Conservation (phyloP, 1,140 invertebrate genomes). For the Druon quercuslanigerum region DNA sequence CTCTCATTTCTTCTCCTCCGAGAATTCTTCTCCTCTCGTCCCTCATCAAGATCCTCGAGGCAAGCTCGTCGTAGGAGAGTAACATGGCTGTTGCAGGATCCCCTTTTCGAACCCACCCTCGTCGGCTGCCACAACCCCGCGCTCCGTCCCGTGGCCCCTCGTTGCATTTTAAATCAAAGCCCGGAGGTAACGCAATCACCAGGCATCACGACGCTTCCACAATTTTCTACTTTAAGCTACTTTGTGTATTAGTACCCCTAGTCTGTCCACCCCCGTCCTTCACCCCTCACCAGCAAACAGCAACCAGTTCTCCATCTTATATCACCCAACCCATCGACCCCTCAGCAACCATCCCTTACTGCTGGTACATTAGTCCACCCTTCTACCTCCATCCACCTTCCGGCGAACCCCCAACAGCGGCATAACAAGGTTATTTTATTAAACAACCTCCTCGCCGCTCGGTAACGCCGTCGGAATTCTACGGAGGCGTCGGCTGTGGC, state of each 20-base stretch:
- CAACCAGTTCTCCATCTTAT: slow-evolving; percentile 34
- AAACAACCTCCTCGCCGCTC: slow-evolving; percentile 68
- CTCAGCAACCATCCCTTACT: slow-evolving; percentile 38
- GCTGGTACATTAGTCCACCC: slow-evolving; percentile 46
- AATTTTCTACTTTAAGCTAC: slow-evolving; percentile 78
- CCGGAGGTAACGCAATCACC: slow-evolving; percentile 76
- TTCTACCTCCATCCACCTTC: slow-evolving; percentile 38
- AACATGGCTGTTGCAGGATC: slow-evolving; percentile 59
- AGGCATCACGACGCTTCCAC: slow-evolving; percentile 77
- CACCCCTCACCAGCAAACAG: slow-evolving; percentile 38
- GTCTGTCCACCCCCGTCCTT: slow-evolving; percentile 37
- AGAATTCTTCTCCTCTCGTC: slow-evolving; percentile 43
- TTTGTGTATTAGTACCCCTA: slow-evolving; percentile 75
- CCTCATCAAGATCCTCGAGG: slow-evolving; percentile 45
- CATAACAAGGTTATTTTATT: slow-evolving; percentile 74
- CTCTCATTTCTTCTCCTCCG: slow-evolving; percentile 23
- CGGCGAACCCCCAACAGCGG: slow-evolving; percentile 21
- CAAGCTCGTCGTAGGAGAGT: slow-evolving; percentile 42
- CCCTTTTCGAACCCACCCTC: slow-evolving; percentile 52
- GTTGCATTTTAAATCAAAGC: slow-evolving; percentile 77
- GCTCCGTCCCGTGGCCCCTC: slow-evolving; percentile 63
- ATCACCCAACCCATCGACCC: slow-evolving; percentile 20
- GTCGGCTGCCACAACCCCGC: slow-evolving; percentile 47
- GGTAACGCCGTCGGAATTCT: slow-evolving; percentile 59
- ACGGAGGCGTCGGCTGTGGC: slow-evolving; percentile 49